A percentile compares a stretch with the other conserved stretches of the same genome.
Evolutionary conservation across 2,797 vertebrate species (phyloP).

Genomic region (Vespertilio murinus): DNA sequence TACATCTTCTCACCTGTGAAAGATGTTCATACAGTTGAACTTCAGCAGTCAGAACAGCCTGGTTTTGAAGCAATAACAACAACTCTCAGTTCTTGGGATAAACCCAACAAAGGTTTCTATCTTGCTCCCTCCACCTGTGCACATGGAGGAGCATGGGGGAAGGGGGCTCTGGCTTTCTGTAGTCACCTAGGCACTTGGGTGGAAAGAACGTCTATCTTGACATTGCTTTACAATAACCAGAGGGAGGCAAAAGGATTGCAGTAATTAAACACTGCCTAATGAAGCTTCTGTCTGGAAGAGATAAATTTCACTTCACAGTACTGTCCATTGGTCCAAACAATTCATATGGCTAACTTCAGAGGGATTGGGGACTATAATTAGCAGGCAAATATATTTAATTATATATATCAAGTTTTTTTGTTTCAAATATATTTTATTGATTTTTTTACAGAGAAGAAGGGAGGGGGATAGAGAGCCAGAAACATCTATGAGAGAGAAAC

Average conservation of each 20-base stretch:
- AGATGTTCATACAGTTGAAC: neutral
- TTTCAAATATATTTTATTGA: no score
- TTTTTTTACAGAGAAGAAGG: no score
- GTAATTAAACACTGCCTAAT: neutral
- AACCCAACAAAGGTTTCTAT: neutral
- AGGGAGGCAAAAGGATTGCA: neutral
- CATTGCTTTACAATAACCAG: neutral
- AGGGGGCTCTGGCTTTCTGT: neutral
- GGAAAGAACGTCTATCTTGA: neutral
- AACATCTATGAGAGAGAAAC: no score
- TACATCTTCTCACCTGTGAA: neutral
- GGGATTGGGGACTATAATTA: neutral
- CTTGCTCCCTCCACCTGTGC: neutral
- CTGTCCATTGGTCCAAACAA: neutral
- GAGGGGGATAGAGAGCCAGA: no score
- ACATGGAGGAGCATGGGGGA: fast-evolving
- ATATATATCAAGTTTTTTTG: neutral
- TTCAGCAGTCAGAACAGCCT: neutral
- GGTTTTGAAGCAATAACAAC: neutral
- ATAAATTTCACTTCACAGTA: neutral
- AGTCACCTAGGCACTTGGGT: neutral
- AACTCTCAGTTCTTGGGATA: neutral
- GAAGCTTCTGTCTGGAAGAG: constrained; percentile 19
- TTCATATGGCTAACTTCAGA: constrained; percentile 2
- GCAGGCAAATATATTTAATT: neutral